phyloP scores from a whole-genome alignment of 2,797 vertebrate species.

The Acanthurus leucopareius region DNA sequence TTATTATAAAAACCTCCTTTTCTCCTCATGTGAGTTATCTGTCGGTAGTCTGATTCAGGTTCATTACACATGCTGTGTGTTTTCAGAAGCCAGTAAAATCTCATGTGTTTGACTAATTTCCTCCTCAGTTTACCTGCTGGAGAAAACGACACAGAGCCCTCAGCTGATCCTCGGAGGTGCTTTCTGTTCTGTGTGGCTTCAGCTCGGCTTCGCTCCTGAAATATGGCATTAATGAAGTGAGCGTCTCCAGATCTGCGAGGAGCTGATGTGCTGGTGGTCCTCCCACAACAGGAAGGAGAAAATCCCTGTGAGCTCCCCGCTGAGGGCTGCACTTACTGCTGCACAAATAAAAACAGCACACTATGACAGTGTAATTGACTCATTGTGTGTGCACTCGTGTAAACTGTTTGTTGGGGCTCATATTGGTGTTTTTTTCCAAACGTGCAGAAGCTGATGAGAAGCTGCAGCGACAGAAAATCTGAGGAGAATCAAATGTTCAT shows the following conservation, averaged over 20 bases:
- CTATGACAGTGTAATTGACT: conserved; percentile 61
- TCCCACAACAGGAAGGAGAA: conserved; percentile 59
- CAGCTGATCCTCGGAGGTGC: not conserved
- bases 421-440: not conserved
- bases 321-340: conserved; percentile 21
- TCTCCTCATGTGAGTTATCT: too few species aligned
- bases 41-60: not conserved
- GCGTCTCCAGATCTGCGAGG: not conserved
- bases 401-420: conserved; percentile 12
- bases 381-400: conserved; percentile 25
- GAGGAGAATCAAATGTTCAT: too few species aligned
- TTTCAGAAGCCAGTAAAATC: not conserved
- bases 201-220: conserved; percentile 9
- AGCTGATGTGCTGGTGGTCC: conserved; percentile 64
- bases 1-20: too few species aligned
- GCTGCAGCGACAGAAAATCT: too few species aligned
- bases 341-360: conserved; percentile 73
- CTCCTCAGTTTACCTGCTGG: not conserved
- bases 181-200: not conserved
- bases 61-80: conserved; percentile 22
- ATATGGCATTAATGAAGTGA: conserved; percentile 28
- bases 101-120: conserved; percentile 2
- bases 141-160: not conserved
- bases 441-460: too few species aligned
- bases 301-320: conserved; percentile 44